Conservation (phyloP, 2,797 vertebrate genomes). For the Australoheros facetus region DNA sequence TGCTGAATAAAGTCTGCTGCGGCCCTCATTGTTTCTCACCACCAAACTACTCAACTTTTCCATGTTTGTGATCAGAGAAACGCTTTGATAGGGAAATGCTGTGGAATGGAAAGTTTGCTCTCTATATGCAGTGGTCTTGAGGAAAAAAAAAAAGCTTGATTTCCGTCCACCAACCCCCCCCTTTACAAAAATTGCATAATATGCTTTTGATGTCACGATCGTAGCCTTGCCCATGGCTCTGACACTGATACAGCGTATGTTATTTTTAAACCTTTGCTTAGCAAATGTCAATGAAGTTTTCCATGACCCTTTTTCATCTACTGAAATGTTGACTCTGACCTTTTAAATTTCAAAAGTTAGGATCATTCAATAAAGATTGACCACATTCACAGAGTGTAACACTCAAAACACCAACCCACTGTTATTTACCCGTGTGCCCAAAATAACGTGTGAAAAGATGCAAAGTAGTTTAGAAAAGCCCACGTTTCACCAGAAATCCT, state of each 20-base stretch:
- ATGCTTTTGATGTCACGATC: slow-evolving; percentile 72
- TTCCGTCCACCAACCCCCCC: slow-evolving; percentile 61
- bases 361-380: slow-evolving; percentile 71
- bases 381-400: slow-evolving; percentile 39
- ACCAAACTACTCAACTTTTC: slow-evolving; percentile 56
- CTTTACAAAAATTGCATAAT: slow-evolving; percentile 72
- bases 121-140: slow-evolving; percentile 61
- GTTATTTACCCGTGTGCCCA: slow-evolving; percentile 7
- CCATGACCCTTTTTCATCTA: slow-evolving; percentile 72
- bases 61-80: slow-evolving; percentile 48
- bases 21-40: slow-evolving; percentile 25
- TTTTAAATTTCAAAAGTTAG: slow-evolving; percentile 75
- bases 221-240: slow-evolving; percentile 69
- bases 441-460: slow-evolving; percentile 5
- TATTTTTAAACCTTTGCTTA: slow-evolving; percentile 81
- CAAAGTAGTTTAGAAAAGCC: slow-evolving; percentile 42
- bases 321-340: slow-evolving; percentile 73
- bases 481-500: slow-evolving; percentile 8
- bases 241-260: slow-evolving; percentile 71
- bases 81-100: slow-evolving; percentile 57
- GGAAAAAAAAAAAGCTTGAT: slow-evolving; percentile 50
- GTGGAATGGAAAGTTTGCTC: slow-evolving; percentile 72
- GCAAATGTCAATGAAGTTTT: slow-evolving; percentile 80
- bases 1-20: slow-evolving; percentile 25
- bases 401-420: slow-evolving; percentile 38